Base-by-base conservation (phyloP, 2,797 vertebrate genomes). In the Dermochelys coriacea region DNA sequence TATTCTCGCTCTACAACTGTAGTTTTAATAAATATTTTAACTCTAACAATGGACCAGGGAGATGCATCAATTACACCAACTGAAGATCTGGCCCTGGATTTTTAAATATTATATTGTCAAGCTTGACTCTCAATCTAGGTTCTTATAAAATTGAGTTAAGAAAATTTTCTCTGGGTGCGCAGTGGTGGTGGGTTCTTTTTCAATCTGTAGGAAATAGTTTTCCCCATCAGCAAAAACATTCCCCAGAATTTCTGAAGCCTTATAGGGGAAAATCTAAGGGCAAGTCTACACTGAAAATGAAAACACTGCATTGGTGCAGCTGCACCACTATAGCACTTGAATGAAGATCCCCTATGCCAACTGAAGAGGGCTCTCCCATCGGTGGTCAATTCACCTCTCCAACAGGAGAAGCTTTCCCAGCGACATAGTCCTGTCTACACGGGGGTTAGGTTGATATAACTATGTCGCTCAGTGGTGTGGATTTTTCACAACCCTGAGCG, bases 31-130 rank as follows among this genome's bases (percentile, higher is more conserved):
- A 18, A 77, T 3, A 71, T n/a, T 68, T 47, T 47, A 86, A 91
- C 27, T 37, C 5, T 18, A 75, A 19, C 27, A 81, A 55, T 34
- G 6, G 84, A 92, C 19, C 29, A 23, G 41, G n/a, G 8, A 45
- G 7, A 2, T 0, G 4, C 37, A 7, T 14, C 5, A 57, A 15
- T 25, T 77, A 52, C 2, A 75, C 8, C 12, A 64, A 77, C 34
- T 37, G 85, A 49, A 23, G 88, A 68, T 27, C 19, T 29, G 57
- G 14, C 59, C 29, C 37, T 31, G 54, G 2, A 2, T 25, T 34
- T 57, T 6, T 19, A 61, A 84, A 78, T 27, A 10, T 29, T 78
- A 51, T 52, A 77, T 77, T 16, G 6, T 6, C 23, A n/a, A 49
- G 51, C 23, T 25, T 25, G 47, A 52, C 31, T 75, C 6, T 29